A percentile compares a stretch with the other conserved stretches of the same genome.
Evolutionary conservation across 1,140 invertebrate species (phyloP).

Genomic region (Drosophila melanica): DNA sequence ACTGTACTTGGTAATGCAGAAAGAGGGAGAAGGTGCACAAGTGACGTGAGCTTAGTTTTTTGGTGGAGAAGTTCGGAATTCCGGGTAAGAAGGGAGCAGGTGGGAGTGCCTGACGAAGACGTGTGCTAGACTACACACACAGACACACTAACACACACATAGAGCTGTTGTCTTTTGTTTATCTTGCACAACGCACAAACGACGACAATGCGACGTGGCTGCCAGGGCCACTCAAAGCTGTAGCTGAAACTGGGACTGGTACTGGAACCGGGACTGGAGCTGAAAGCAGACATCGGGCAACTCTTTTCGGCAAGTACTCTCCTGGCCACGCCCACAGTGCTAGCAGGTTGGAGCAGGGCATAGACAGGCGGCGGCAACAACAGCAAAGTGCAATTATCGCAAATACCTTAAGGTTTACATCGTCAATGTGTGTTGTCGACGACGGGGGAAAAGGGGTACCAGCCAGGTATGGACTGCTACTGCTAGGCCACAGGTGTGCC

Average conservation of each 20-base stretch:
- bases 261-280: not conserved
- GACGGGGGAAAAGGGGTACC: not conserved
- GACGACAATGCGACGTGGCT: constrained; percentile 50
- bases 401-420: constrained; percentile 83
- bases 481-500: constrained; percentile 53
- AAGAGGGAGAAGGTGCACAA: constrained; percentile 13
- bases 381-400: constrained; percentile 82
- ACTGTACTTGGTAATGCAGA: constrained; percentile 25
- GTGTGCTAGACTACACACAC: constrained; percentile 61
- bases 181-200: constrained; percentile 66
- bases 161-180: constrained; percentile 71
- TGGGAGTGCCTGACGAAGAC: constrained; percentile 52
- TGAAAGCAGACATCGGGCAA: constrained; percentile 34
- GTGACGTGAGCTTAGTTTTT: constrained; percentile 19
- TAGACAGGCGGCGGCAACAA: constrained; percentile 44
- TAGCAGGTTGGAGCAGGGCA: constrained; percentile 22
- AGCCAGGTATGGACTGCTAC: not conserved
- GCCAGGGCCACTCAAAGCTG: constrained; percentile 35
- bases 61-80: constrained; percentile 21
- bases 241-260: not conserved
- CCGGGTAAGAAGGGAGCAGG: not conserved
- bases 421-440: constrained; percentile 42
- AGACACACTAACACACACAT: constrained; percentile 3
- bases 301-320: constrained; percentile 59
- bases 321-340: constrained; percentile 33